phyloP scores from a whole-genome alignment of 64 coral and sea anemone genomes.

The Pachyseris speciosa region DNA sequence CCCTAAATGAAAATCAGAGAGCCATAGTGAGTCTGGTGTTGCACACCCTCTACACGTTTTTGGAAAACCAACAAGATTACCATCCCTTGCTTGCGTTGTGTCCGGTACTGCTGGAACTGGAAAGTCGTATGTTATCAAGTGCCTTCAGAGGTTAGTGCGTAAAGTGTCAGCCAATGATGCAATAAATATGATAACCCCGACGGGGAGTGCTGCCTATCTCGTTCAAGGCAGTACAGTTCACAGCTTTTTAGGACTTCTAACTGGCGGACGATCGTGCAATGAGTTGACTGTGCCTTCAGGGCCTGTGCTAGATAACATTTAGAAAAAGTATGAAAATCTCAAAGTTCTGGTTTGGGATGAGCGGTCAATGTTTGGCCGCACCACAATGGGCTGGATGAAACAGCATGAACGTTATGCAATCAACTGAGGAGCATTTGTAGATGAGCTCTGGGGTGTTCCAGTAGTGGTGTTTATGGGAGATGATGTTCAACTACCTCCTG shows the following conservation, averaged over 20 bases:
- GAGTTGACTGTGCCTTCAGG: slow-evolving; percentile 29
- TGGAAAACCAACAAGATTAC: slow-evolving; percentile 8
- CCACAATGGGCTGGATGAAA: slow-evolving; percentile 50
- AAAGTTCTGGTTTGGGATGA: slow-evolving; percentile 47
- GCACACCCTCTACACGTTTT: background rate
- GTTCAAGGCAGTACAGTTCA: slow-evolving; percentile 54
- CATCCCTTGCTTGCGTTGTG: slow-evolving; percentile 15
- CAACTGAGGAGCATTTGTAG: background rate
- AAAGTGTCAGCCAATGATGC: slow-evolving; percentile 17
- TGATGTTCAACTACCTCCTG: slow-evolving; percentile 49
- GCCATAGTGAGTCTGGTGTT: slow-evolving; percentile 32
- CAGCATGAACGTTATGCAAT: slow-evolving; percentile 49
- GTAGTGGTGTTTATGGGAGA: slow-evolving; percentile 38
- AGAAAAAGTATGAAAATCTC: slow-evolving; percentile 50
- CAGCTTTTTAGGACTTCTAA: slow-evolving; percentile 46
- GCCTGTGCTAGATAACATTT: slow-evolving; percentile 22
- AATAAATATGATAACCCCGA: slow-evolving; percentile 36
- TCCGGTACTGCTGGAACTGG: slow-evolving; percentile 45
- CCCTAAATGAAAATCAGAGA: slow-evolving; percentile 36
- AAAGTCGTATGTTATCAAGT: slow-evolving; percentile 56
- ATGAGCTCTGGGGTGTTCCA: slow-evolving; percentile 21
- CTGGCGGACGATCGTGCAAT: slow-evolving; percentile 22
- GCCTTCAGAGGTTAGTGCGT: background rate
- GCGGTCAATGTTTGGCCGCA: slow-evolving; percentile 52
- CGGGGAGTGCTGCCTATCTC: slow-evolving; percentile 45